Percentiles rank a stretch among this genome's conserved stretches.
Conservation (phyloP, 2,888 invertebrate species). For the Agrotis clavis region DNA sequence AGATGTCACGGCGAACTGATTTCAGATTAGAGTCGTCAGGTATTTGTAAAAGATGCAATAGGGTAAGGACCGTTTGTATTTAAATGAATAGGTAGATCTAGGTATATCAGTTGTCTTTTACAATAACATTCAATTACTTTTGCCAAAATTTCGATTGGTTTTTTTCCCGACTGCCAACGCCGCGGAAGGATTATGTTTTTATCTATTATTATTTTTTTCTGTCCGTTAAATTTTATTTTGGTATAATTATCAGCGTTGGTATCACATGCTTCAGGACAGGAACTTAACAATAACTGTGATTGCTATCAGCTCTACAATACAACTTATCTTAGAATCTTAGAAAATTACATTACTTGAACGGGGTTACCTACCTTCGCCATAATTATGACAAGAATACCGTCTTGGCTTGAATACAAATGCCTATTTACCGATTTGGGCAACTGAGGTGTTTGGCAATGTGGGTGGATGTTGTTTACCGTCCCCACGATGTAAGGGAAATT, state of each 20-base stretch:
- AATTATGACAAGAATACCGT: neutral
- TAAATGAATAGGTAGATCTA: constrained; percentile 22
- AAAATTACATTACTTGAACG: neutral
- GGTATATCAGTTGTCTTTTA: neutral
- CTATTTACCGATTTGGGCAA: neutral
- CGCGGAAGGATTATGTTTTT: too few species aligned
- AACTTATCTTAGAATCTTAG: neutral
- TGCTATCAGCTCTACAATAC: constrained; percentile 15
- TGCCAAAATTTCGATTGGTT: too few species aligned
- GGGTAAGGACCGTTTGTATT: constrained; percentile 41
- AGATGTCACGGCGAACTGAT: constrained; percentile 71
- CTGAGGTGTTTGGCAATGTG: neutral
- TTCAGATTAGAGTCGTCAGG: constrained; percentile 56
- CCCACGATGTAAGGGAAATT: too few species aligned
- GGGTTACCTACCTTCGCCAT: neutral
- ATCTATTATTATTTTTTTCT: too few species aligned
- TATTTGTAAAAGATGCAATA: constrained; percentile 57
- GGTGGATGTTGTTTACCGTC: too few species aligned
- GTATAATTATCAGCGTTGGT: neutral
- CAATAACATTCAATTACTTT: neutral
- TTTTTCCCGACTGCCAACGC: too few species aligned
- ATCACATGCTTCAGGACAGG: neutral
- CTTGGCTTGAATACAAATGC: neutral
- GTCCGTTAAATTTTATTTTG: too few species aligned
- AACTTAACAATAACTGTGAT: constrained; percentile 24